Evolutionary conservation across 2,797 vertebrate genomes (phyloP), one percentile per base, ranked within the genome.

Genomic region (Rhinogobio ventralis): DNA sequence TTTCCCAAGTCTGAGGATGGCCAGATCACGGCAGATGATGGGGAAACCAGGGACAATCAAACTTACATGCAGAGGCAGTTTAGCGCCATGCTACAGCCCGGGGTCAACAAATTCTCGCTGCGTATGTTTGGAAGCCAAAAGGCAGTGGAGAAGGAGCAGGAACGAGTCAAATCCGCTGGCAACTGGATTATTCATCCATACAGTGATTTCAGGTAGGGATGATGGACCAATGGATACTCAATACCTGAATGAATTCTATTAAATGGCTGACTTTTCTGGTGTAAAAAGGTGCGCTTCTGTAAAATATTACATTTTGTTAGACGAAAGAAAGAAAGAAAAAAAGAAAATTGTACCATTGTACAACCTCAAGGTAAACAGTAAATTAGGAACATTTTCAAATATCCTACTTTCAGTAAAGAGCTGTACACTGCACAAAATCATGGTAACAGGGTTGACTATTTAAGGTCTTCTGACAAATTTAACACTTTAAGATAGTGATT

Each of bases 131-230:
- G 98, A 85, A 98, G 97, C 90, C 97, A 99, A 92, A 99, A 98
- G 94, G 98, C 97, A 17, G 98, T 99, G 90, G 98, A 99, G 89
- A 93, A 96, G 45, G 98, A 99, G 81, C 97, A 98, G 85, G 97
- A 98, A 93, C 95, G 98, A 46, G 98, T 99, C 71, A 98, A 99
- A 92, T 98, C 97, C 33, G 98, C 98, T 78, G 98, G 98, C 78
- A 97, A 97, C 87, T 99, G 98, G 98, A 99, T 99, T 91, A 99
- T 99, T 91, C 98, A 99, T 85, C 98, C 98, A 0, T 99, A 99
- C 95, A 99, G 98, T 93, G 98, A 98, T 93, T 99, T 99, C 97
- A 98, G 98, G 98, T 98, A 92, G 76, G 78, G 25, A 42, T 4
- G 25, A 62, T 78, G 45, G 68, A 71, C 15, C 79, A 45, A 82